Evolutionary conservation across 2,797 vertebrate genomes (phyloP).

Genomic region (Pelobates cultripes): DNA sequence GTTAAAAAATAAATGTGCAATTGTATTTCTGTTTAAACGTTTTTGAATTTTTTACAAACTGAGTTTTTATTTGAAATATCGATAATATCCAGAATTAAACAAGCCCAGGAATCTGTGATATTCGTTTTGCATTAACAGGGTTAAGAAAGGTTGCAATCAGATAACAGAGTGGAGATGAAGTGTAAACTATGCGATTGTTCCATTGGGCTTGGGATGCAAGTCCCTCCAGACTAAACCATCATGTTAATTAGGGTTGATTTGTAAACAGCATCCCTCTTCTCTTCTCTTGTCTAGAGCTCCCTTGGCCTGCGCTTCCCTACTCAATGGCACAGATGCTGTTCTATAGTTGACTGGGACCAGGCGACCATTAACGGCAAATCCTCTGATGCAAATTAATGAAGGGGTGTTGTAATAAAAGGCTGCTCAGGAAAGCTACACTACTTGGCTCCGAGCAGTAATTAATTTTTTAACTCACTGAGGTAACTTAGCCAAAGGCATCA

Average conservation of each 20-base stretch:
- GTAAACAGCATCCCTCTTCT: slow-evolving; percentile 66
- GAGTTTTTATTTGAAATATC: too few relatives aligned
- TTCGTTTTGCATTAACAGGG: too few relatives aligned
- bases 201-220: slow-evolving; percentile 27
- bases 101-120: too few relatives aligned
- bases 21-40: too few relatives aligned
- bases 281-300: slow-evolving; percentile 55
- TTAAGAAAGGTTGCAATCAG: not conserved
- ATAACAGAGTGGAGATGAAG: slow-evolving; percentile 11
- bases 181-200: slow-evolving; percentile 5
- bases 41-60: too few relatives aligned
- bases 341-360: slow-evolving; percentile 71
- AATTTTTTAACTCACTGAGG: slow-evolving; percentile 77
- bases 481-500: slow-evolving; percentile 75
- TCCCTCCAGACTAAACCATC: slow-evolving; percentile 63
- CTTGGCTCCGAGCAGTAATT: slow-evolving; percentile 81
- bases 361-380: slow-evolving; percentile 80
- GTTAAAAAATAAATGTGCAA: too few relatives aligned
- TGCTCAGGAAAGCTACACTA: slow-evolving; percentile 74
- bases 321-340: slow-evolving; percentile 81
- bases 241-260: slow-evolving; percentile 78
- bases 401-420: slow-evolving; percentile 78
- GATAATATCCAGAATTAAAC: too few relatives aligned
- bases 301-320: slow-evolving; percentile 72
- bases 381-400: slow-evolving; percentile 82